Conservation (phyloP, 2,113 vertebrate species). For the Xiphophorus hellerii region DNA sequence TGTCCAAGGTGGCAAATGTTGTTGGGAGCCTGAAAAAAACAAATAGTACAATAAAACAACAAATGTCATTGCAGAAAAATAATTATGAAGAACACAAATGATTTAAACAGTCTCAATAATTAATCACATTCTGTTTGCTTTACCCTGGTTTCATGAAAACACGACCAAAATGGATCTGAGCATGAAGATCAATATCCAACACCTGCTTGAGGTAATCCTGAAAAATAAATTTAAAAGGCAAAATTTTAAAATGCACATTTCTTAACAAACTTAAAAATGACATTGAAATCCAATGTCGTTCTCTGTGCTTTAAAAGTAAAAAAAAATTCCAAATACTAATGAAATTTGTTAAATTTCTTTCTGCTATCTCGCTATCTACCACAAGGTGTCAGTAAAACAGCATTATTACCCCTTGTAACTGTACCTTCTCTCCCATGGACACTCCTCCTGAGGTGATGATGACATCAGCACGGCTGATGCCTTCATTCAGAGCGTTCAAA, state of each 20-base stretch:
- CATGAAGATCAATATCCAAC: slow-evolving; percentile 98
- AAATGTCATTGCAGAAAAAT: neutral
- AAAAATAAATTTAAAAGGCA: slow-evolving; percentile 40
- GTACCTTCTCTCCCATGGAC: slow-evolving; percentile 98
- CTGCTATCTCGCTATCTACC: slow-evolving; percentile 22
- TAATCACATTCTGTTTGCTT: slow-evolving; percentile 48
- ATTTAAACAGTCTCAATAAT: neutral
- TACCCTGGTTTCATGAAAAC: slow-evolving; percentile 99
- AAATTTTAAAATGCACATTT: neutral
- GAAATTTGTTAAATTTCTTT: neutral
- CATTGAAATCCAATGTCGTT: neutral
- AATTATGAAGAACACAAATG: neutral
- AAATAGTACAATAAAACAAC: slow-evolving; percentile 15
- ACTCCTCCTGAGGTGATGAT: slow-evolving; percentile 99
- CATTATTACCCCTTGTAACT: neutral
- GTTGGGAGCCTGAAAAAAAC: slow-evolving; percentile 88
- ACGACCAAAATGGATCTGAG: slow-evolving; percentile 99
- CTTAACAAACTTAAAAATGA: neutral
- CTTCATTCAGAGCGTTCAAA: slow-evolving; percentile 99
- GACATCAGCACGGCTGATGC: slow-evolving; percentile 98
- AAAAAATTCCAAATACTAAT: too few relatives aligned
- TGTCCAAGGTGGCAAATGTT: slow-evolving; percentile 98
- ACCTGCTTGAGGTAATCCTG: slow-evolving; percentile 99
- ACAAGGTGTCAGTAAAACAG: slow-evolving; percentile 70
- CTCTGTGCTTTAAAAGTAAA: neutral